Evolutionary conservation across 1,140 invertebrate species (phyloP).

Genomic region (Condylostylus longicornis): DNA sequence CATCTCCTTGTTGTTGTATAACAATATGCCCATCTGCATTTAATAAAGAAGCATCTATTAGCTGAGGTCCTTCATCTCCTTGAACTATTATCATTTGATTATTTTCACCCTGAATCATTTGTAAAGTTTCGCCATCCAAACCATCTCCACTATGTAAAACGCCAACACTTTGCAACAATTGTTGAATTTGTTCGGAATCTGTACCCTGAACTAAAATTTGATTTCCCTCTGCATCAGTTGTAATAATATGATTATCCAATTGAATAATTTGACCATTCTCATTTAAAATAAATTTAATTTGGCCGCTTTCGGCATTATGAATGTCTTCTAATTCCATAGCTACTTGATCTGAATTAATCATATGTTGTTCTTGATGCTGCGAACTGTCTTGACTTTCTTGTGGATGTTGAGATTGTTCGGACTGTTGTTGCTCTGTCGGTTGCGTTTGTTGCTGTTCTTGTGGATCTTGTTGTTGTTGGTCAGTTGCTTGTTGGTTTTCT

Average conservation of each 20-base stretch:
- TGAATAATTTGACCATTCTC: constrained; percentile 30
- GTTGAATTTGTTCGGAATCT: constrained; percentile 30
- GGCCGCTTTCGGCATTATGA: constrained; percentile 22
- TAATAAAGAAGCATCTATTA: constrained; percentile 29
- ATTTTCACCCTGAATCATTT: constrained; percentile 31
- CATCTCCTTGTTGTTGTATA: constrained; percentile 29
- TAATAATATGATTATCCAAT: constrained; percentile 30
- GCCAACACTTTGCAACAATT: constrained; percentile 29
- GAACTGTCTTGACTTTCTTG: not conserved
- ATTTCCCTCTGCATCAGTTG: constrained; percentile 29
- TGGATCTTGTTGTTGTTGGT: not conserved
- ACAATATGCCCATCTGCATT: constrained; percentile 29
- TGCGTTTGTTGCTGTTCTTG: constrained; percentile 9
- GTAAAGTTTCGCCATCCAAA: constrained; percentile 27
- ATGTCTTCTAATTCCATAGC: constrained; percentile 31
- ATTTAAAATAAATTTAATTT: constrained; percentile 32
- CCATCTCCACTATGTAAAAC: constrained; percentile 29
- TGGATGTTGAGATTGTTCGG: not conserved
- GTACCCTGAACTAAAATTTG: constrained; percentile 27
- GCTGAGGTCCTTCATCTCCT: constrained; percentile 28
- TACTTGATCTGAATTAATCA: constrained; percentile 19
- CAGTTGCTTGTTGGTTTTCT: constrained; percentile 9
- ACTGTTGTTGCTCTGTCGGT: not conserved
- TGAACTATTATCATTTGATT: constrained; percentile 32
- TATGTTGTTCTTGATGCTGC: constrained; percentile 10